Evolutionary conservation across 2,888 invertebrate species (phyloP), one percentile per base, ranked within the genome.

Genomic region (Eretmocerus hayati): DNA sequence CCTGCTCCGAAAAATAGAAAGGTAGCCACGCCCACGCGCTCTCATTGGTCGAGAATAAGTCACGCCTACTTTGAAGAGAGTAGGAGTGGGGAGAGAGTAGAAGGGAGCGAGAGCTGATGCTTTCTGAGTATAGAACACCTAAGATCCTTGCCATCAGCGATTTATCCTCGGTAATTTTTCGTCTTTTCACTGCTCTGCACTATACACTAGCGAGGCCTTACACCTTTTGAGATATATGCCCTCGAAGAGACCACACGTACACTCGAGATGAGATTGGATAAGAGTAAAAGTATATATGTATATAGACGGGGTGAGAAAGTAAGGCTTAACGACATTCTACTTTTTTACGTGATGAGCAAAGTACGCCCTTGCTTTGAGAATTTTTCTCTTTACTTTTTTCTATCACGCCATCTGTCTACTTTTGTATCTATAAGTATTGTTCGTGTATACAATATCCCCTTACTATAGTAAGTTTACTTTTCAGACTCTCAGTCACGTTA

Each of bases 111-210:
- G n/a, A n/a, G n/a, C n/a, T n/a, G n/a, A n/a, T 32, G 54, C 30
- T 30, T 6, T 11, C 30, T n/a, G n/a, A n/a, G n/a, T n/a, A n/a
- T n/a, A n/a, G 26, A 26, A 26, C 26, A 26, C 26, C 26, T 26
- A 26, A 26, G 26, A 26, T 9, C n/a, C 54, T 49, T 53, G 47
- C 59, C 56, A 52, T 50, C 50, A 51, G 56, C 57, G 56, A 58
- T 58, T 59, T 58, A 59, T 58, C 54, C 15, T 38, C 15, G 47
- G 54, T 59, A 56, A 64, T 62, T 62, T 62, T 61, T 61, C 61
- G 56, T 58, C 55, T 56, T 56, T 59, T 57, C 59, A 54, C 54
- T 60, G 51, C 49, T 55, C 46, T 46, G 36, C 46, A 40, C 33
- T 21, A 23, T n/a, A 11, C 26, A 11, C 26, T 26, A 26, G 11